Evolutionary conservation across 2,113 vertebrate species (phyloP), one percentile per base, ranked within the genome.

Genomic region (Salvelinus alpinus): DNA sequence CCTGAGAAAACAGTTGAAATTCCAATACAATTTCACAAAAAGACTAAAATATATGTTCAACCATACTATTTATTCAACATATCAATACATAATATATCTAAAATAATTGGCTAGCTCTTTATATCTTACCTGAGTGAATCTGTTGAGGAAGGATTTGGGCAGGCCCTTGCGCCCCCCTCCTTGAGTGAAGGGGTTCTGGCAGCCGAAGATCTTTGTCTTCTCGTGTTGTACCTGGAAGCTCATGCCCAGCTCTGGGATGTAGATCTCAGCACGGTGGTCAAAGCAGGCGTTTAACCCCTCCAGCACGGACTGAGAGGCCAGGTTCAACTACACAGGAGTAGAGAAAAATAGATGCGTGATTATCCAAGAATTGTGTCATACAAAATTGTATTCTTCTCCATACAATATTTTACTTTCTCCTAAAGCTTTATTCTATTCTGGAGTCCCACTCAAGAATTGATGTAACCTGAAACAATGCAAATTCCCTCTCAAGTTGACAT

Each of bases 251-350:
- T 99, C 98, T 44, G 98, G 97, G 75, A 99, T 92, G 75, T 94
- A 98, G 87, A 99, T 95, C 91, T 99, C 97, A 51, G 96, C 96
- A 91, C 97, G 92, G 88, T 99, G 98, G 80, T 99, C 98, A 80
- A 99, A 98, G 89, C 98, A 99, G 1, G 97, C 97, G 0, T 99
- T 99, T 48, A 99, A 92, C n/a, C 98, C 97, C 85, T 99, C 97
- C 73, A 99, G 77, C 18, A 99, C 96, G 0, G 98, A 97, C 91
- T 99, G 98, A 73, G 98, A 99, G 80, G 97, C 97, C 89, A 99
- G 85, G 85, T 99, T 99, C 81, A 99, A 83, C 98, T 98, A 86
- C 72, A 69, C 0, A 3, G 64, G 59, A 0, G 20, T 22, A 48
- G 70, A 3, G 8, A 24, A 57, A 24, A 44, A 16, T 16, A 64